Percentiles rank a stretch among this genome's conserved stretches.
These are phyloP conservation scores for Aurelia coerulea DNA, from an alignment of 30 jellyfish, hydroid and myxozoan species.

Conservation along the genomic window DNA sequence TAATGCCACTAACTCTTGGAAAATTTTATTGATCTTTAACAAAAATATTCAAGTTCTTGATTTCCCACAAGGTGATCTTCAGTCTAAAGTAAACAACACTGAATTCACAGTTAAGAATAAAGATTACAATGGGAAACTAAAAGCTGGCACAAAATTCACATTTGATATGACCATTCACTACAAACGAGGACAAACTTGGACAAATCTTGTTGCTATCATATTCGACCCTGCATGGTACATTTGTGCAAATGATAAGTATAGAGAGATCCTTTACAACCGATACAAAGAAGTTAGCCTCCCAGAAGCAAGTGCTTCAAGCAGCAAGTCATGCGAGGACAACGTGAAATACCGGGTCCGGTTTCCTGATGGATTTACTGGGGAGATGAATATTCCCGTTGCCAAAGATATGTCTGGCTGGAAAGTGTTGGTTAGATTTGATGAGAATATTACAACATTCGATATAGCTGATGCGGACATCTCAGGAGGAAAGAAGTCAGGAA, in stretches of 20 bases:
- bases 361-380: constrained; percentile 34
- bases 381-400: not conserved
- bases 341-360: not conserved
- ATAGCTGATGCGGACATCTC: constrained; percentile 14
- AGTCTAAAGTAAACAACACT: constrained; percentile 30
- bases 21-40: constrained; percentile 41
- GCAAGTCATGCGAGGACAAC: constrained; percentile 7
- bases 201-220: constrained; percentile 42
- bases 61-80: constrained; percentile 49
- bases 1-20: constrained; percentile 35
- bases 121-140: constrained; percentile 48
- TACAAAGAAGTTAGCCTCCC: not conserved
- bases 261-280: constrained; percentile 28
- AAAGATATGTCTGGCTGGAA: constrained; percentile 8
- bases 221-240: constrained; percentile 57
- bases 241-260: constrained; percentile 21
- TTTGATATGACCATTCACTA: constrained; percentile 42
- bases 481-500: constrained; percentile 16
- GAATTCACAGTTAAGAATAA: constrained; percentile 48
- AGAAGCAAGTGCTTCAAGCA: not conserved
- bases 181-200: constrained; percentile 19
- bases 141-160: constrained; percentile 8
- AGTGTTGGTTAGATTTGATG: constrained; percentile 4
- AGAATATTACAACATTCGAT: constrained; percentile 2
- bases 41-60: constrained; percentile 19